Evolutionary conservation across 2,888 invertebrate genomes (phyloP).

Genomic region (Heliothis peltigera): DNA sequence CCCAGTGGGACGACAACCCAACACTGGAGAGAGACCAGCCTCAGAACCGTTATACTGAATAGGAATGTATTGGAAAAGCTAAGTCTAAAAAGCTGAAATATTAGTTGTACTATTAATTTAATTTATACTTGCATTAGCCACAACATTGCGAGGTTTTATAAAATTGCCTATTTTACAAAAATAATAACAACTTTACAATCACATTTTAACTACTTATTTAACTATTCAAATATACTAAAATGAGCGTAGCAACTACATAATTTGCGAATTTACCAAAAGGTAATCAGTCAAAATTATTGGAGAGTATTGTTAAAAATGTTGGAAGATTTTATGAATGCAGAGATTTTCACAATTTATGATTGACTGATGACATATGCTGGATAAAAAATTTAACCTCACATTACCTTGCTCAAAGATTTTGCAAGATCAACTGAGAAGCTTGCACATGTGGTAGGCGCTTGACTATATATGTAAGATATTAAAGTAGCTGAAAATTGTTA

Average conservation of each 20-base stretch:
- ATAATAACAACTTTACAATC: slow-evolving; percentile 22
- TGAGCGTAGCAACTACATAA: slow-evolving; percentile 19
- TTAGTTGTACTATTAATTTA: neutral
- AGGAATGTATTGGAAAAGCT: too few relatives aligned
- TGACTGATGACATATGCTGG: too few relatives aligned
- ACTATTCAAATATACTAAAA: slow-evolving; percentile 12
- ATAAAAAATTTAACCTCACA: too few relatives aligned
- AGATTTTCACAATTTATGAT: neutral
- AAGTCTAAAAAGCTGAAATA: neutral
- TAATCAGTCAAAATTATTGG: too few relatives aligned
- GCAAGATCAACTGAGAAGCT: too few relatives aligned
- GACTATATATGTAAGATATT: too few relatives aligned
- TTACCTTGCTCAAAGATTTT: too few relatives aligned
- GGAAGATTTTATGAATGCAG: neutral
- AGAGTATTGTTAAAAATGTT: neutral
- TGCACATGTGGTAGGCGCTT: too few relatives aligned
- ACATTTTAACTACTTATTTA: slow-evolving; percentile 23
- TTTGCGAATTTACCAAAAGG: neutral
- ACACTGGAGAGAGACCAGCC: too few relatives aligned
- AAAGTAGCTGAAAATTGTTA: too few relatives aligned
- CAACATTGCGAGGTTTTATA: slow-evolving; percentile 5
- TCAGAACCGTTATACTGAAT: too few relatives aligned
- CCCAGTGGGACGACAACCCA: too few relatives aligned
- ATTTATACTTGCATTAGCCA: neutral
- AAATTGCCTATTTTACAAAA: slow-evolving; percentile 16